Evolutionary conservation across 2,797 vertebrate species (phyloP).

Genomic region (Arnoldichthys spilopterus): DNA sequence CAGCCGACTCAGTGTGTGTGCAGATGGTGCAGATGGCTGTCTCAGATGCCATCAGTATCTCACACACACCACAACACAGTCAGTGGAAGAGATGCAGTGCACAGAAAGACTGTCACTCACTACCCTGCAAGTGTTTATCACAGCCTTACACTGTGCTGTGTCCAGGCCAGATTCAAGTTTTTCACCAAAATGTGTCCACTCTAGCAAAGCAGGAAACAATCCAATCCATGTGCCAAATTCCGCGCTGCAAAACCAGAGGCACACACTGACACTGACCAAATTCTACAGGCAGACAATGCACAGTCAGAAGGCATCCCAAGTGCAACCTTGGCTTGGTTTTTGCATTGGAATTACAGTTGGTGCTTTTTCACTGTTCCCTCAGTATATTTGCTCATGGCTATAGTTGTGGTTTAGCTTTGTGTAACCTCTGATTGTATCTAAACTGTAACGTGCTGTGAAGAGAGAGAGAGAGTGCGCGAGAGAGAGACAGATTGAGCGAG

Average conservation of each 20-base stretch:
- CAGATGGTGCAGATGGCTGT: constrained; percentile 22
- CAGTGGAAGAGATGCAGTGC: not conserved
- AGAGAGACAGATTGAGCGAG: no score
- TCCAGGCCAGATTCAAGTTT: not conserved
- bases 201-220: no score
- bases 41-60: not conserved
- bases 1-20: constrained; percentile 25
- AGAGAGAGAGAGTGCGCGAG: no score
- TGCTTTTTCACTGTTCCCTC: constrained; percentile 5
- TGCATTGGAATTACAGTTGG: not conserved
- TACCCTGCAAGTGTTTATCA: no score
- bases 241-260: no score
- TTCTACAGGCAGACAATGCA: not conserved
- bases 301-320: not conserved
- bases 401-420: constrained; percentile 26
- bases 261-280: not conserved
- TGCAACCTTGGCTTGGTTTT: not conserved
- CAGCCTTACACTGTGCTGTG: not conserved
- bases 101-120: not conserved
- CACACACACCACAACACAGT: constrained; percentile 10
- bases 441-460: not conserved
- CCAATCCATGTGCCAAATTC: no score
- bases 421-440: constrained; percentile 32
- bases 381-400: not conserved
- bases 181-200: not conserved